phyloP scores from a whole-genome alignment of 2,888 invertebrate genomes.

The Ectemnius continuus region DNA sequence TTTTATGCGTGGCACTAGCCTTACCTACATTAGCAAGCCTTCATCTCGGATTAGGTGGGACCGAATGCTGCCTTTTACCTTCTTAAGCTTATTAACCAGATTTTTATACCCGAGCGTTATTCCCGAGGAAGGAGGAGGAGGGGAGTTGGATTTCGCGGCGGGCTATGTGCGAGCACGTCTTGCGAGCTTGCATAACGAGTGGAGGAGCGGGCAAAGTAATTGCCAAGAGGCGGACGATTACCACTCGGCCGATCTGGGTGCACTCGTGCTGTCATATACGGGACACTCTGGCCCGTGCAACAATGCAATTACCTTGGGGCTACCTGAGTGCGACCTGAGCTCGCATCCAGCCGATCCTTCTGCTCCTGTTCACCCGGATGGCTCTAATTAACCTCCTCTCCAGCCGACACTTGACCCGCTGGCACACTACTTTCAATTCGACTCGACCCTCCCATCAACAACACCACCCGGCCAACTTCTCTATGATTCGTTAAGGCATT shows the following conservation, averaged over 20 bases:
- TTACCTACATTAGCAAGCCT: not conserved
- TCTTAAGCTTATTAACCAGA: slow-evolving; percentile 3
- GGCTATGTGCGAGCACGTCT: slow-evolving; percentile 36
- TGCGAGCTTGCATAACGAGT: slow-evolving; percentile 55
- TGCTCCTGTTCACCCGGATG: slow-evolving; percentile 12
- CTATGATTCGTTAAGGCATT: too few species aligned
- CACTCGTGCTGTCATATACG: slow-evolving; percentile 20
- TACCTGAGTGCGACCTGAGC: slow-evolving; percentile 24
- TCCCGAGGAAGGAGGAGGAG: not conserved
- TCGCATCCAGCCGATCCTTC: slow-evolving; percentile 21
- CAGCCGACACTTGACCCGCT: slow-evolving; percentile 56
- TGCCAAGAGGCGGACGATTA: slow-evolving; percentile 49
- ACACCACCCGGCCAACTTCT: not conserved
- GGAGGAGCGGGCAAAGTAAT: slow-evolving; percentile 49
- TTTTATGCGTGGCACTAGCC: slow-evolving; percentile 10
- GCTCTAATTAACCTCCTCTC: slow-evolving; percentile 52
- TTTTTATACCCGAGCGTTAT: not conserved
- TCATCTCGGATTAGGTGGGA: not conserved
- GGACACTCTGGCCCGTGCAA: slow-evolving; percentile 30
- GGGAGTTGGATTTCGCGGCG: slow-evolving; percentile 4
- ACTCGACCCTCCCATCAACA: slow-evolving; percentile 14
- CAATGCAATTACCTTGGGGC: slow-evolving; percentile 53
- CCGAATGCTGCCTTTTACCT: not conserved
- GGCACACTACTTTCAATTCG: slow-evolving; percentile 45
- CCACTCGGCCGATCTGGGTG: slow-evolving; percentile 29